Base-by-base conservation (phyloP, 2,113 vertebrate species). In the Podarcis cretensis region DNA sequence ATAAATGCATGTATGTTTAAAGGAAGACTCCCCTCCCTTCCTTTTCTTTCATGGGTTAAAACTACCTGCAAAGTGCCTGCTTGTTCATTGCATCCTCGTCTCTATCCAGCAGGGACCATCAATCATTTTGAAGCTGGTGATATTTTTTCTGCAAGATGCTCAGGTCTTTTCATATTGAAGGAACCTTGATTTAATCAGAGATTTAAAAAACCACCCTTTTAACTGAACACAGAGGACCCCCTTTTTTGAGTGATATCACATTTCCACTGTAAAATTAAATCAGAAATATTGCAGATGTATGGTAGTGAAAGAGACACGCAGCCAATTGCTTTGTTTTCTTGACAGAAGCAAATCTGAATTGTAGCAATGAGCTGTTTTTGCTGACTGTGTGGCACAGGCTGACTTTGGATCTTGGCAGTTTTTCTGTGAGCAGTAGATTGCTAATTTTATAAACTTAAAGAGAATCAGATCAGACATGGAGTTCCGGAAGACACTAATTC, bases 371-470 rank as follows among this genome's bases (percentile, higher is more conserved):
- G 59, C n/a, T 32, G 80, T 92, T 94, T 84, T 35, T 80, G 14
- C 20, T 68, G n/a, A 78, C 90, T 87, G 63, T 92, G 93, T 92
- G 73, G 83, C 91, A 89, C 54, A 89, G 84, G 80, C 79, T 82
- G 77, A 75, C 71, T 93, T 95, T 79, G 90, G n/a, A 90, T 75
- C 79, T 57, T 89, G 92, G 92, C 91, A 83, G 5, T 85, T 84
- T 91, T 95, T 90, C 89, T 12, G 5, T 81, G 90, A 95, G 82
- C 71, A 83, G 77, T 83, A 84, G 90, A 92, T 84, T 91, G 74
- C 91, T 93, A 92, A 92, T 92, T 96, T 96, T 94, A 92, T 94
- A 87, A 93, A 94, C 92, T 94, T 94, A 91, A 91, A 95, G 86
- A 95, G 91, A 96, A 95, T 87, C 90, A 87, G 92, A 86, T 78